Percentiles rank a stretch among this genome's conserved stretches.
phyloP scores from a whole-genome alignment of 2,888 invertebrate species.

The Catocala sponsa region DNA sequence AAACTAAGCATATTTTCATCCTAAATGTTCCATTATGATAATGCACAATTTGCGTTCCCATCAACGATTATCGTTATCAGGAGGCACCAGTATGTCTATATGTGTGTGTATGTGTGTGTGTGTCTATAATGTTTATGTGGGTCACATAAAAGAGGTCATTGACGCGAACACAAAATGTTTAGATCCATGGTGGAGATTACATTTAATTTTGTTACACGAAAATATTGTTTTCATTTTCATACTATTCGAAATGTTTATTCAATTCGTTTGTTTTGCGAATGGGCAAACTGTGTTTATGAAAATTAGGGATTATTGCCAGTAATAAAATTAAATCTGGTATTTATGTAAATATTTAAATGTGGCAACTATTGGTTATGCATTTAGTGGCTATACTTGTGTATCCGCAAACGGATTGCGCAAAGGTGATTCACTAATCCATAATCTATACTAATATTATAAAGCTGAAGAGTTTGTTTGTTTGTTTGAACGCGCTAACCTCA shows the following conservation, averaged over 20 bases:
- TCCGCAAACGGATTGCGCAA: no score
- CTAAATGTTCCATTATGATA: slow-evolving; percentile 22
- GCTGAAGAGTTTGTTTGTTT: no score
- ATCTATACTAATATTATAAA: no score
- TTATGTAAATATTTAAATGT: no score
- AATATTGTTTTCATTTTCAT: neutral
- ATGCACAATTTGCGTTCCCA: slow-evolving; percentile 38
- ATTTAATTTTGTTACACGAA: slow-evolving; percentile 15
- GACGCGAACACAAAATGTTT: slow-evolving; percentile 37
- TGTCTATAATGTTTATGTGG: slow-evolving; percentile 24
- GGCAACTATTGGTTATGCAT: no score
- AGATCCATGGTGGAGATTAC: slow-evolving; percentile 30
- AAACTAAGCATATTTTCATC: slow-evolving; percentile 6
- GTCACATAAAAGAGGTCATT: slow-evolving; percentile 47
- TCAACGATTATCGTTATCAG: slow-evolving; percentile 47
- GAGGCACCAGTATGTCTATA: slow-evolving; percentile 12
- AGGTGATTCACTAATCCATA: no score
- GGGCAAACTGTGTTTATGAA: no score
- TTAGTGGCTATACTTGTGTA: no score
- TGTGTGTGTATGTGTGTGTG: slow-evolving; percentile 4
- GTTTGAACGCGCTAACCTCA: no score
- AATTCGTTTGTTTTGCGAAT: neutral
- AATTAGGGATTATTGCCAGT: no score
- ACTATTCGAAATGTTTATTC: neutral
- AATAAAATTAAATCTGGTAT: no score